Conservation (phyloP, 92 coral and sea anemone genomes). For the Epizoanthus ramosus region DNA sequence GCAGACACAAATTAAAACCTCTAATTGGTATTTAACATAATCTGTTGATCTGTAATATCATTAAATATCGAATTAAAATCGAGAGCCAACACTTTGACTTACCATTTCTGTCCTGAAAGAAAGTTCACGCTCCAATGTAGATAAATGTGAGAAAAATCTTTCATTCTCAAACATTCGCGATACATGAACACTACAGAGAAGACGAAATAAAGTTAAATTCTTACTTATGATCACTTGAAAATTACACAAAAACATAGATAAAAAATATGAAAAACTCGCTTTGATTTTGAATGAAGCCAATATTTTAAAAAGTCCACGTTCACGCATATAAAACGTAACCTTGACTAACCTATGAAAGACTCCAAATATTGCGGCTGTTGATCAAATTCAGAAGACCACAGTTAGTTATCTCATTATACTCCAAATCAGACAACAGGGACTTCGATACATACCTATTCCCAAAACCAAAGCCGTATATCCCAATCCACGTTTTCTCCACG, state of each 20-base stretch:
- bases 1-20: background rate
- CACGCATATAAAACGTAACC: background rate
- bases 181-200: constrained; percentile 75
- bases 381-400: constrained; percentile 30
- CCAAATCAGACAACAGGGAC: background rate
- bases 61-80: background rate
- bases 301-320: background rate
- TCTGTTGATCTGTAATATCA: background rate
- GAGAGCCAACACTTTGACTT: constrained; percentile 18
- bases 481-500: constrained; percentile 63
- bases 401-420: background rate
- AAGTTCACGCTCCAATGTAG: constrained; percentile 94
- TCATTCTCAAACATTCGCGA: constrained; percentile 98
- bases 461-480: constrained; percentile 73
- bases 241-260: background rate
- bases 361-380: constrained; percentile 79
- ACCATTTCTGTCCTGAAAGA: constrained; percentile 99
- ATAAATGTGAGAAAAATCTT: constrained; percentile 96
- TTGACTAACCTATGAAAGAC: constrained; percentile 79
- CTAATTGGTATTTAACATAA: background rate
- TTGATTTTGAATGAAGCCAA: background rate
- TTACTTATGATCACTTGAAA: background rate
- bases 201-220: background rate
- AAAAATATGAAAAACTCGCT: background rate
- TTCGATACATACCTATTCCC: constrained; percentile 57